phyloP scores from a whole-genome alignment of 92 coral and sea anemone species.

The Montipora capitata region DNA sequence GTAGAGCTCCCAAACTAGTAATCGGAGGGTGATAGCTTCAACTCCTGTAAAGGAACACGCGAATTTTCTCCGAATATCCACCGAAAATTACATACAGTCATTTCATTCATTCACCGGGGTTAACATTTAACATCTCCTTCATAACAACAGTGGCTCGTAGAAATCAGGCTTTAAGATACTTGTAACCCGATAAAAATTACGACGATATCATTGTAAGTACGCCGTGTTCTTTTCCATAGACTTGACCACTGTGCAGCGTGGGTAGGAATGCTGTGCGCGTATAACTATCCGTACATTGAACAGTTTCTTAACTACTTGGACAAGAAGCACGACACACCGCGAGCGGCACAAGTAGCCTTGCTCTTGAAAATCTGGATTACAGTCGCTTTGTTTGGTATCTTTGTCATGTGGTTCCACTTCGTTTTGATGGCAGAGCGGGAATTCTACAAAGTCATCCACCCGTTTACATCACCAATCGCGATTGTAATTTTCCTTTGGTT shows the following conservation, averaged over 20 bases:
- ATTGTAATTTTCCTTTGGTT: constrained; percentile 91
- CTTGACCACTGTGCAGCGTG: constrained; percentile 95
- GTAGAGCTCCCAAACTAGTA: too few relatives aligned
- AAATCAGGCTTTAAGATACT: too few relatives aligned
- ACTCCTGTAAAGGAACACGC: too few relatives aligned
- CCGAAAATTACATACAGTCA: too few relatives aligned
- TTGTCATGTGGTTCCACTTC: constrained; percentile 89
- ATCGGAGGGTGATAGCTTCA: too few relatives aligned
- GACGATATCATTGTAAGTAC: too few relatives aligned
- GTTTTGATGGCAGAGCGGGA: constrained; percentile 81
- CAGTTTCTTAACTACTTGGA: constrained; percentile 88
- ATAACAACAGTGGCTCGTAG: too few relatives aligned
- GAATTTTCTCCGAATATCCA: too few relatives aligned
- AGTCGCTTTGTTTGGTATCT: constrained; percentile 61
- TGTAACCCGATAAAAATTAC: too few relatives aligned
- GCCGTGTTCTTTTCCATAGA: constrained; percentile 49
- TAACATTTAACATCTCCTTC: too few relatives aligned
- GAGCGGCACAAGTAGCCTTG: constrained; percentile 63
- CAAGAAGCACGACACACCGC: constrained; percentile 78
- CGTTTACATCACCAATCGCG: constrained; percentile 89
- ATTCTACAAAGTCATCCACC: constrained; percentile 85
- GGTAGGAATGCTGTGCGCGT: constrained; percentile 98
- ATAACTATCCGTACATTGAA: constrained; percentile 96
- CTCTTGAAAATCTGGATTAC: constrained; percentile 79
- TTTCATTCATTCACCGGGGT: too few relatives aligned